Evolutionary conservation across 2,888 invertebrate species (phyloP).

Genomic region (Oasisia sp.): DNA sequence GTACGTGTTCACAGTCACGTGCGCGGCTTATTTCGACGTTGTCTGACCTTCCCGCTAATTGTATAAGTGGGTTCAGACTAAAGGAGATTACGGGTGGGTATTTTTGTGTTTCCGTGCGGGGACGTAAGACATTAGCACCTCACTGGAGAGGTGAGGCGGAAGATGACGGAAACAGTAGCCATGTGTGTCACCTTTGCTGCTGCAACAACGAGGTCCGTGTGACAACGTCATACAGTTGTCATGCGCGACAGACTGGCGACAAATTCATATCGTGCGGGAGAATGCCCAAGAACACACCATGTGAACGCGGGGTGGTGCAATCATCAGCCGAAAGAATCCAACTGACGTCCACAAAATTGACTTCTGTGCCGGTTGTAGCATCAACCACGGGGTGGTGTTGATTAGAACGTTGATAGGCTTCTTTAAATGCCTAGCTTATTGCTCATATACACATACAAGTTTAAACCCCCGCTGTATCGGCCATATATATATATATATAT

Average conservation of each 20-base stretch:
- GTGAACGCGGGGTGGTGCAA: not conserved
- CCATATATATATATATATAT: no score
- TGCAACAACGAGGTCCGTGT: not conserved
- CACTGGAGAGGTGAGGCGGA: not conserved
- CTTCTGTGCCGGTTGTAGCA: no score
- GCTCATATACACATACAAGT: no score
- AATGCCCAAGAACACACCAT: not conserved
- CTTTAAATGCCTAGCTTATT: no score
- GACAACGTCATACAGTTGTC: not conserved
- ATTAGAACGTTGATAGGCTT: no score
- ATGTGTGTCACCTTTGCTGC: not conserved
- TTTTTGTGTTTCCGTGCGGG: not conserved
- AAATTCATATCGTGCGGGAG: not conserved
- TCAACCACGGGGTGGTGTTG: no score
- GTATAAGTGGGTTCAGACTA: not conserved
- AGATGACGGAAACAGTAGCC: not conserved
- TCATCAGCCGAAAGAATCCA: not conserved
- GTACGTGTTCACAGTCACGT: not conserved
- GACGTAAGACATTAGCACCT: not conserved
- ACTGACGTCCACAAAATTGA: no score
- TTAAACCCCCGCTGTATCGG: no score
- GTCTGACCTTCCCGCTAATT: conserved; percentile 5
- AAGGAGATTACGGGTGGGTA: not conserved
- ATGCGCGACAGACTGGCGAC: not conserved
- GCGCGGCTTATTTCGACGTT: not conserved